phyloP scores from a whole-genome alignment of 1,140 invertebrate species.

The Heliconius himera region DNA sequence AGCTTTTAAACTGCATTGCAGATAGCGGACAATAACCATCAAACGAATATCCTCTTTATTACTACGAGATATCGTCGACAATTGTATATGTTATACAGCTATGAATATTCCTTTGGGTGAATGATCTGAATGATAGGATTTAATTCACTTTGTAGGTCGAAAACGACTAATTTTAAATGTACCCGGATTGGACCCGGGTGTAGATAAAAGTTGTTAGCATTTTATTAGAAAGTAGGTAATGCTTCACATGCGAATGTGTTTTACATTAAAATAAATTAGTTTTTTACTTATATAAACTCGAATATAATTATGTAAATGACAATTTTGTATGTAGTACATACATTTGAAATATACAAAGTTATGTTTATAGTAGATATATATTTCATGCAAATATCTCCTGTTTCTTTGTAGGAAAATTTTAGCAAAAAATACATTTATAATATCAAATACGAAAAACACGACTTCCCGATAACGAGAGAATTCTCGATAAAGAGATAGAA shows the following conservation, averaged over 20 bases:
- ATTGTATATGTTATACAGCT: constrained; percentile 34
- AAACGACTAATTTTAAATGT: constrained; percentile 37
- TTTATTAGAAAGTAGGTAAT: constrained; percentile 15
- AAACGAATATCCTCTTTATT: constrained; percentile 42
- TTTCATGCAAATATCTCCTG: too few relatives aligned
- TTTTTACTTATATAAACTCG: not conserved
- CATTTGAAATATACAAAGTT: too few relatives aligned
- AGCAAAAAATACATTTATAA: too few relatives aligned
- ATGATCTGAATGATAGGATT: constrained; percentile 38
- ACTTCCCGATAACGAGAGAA: not conserved
- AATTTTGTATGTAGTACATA: too few relatives aligned
- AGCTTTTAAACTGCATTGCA: constrained; percentile 64
- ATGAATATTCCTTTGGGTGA: constrained; percentile 39
- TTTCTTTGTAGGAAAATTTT: too few relatives aligned
- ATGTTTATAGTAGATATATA: too few relatives aligned
- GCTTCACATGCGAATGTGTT: not conserved
- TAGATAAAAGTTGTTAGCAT: constrained; percentile 15
- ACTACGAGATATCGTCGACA: constrained; percentile 38
- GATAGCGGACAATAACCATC: constrained; percentile 46
- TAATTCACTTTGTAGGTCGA: constrained; percentile 38
- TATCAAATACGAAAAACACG: too few relatives aligned
- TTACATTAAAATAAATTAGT: not conserved
- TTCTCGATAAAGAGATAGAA: not conserved
- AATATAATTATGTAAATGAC: too few relatives aligned
- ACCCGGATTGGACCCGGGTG: constrained; percentile 19